phyloP scores from a whole-genome alignment of 2,113 vertebrate species.

The Microtus montanus region DNA sequence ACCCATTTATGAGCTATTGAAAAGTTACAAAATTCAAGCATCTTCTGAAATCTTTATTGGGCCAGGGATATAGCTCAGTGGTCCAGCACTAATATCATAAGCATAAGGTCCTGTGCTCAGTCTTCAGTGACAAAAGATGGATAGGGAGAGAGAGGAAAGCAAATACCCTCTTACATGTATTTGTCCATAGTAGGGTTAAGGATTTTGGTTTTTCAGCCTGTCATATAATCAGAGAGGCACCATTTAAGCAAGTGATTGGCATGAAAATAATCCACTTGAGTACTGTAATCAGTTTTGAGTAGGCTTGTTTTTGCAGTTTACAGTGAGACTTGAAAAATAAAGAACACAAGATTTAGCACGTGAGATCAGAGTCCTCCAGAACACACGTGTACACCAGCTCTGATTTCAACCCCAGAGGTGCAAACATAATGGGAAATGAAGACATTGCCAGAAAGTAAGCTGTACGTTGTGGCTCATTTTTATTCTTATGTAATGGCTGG shows the following conservation, averaged over 20 bases:
- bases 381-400: conserved; percentile 5
- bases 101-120: background rate
- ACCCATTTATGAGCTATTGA: background rate
- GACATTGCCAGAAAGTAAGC: conserved; percentile 43
- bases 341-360: background rate
- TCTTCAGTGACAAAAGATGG: background rate
- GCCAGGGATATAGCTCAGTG: background rate
- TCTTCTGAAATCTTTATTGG: conserved; percentile 11
- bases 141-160: background rate
- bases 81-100: background rate
- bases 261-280: conserved; percentile 58
- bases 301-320: conserved; percentile 13
- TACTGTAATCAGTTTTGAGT: conserved; percentile 46
- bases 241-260: conserved; percentile 32
- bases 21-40: background rate
- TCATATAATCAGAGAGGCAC: conserved; percentile 31
- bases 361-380: background rate
- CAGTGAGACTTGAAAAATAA: conserved; percentile 20
- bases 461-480: background rate
- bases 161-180: background rate
- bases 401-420: conserved; percentile 25
- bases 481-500: conserved; percentile 20
- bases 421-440: conserved; percentile 56
- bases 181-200: background rate
- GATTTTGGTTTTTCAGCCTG: conserved; percentile 12